Evolutionary conservation across 2,888 invertebrate genomes (phyloP).

Genomic region (Eulithis prunata): DNA sequence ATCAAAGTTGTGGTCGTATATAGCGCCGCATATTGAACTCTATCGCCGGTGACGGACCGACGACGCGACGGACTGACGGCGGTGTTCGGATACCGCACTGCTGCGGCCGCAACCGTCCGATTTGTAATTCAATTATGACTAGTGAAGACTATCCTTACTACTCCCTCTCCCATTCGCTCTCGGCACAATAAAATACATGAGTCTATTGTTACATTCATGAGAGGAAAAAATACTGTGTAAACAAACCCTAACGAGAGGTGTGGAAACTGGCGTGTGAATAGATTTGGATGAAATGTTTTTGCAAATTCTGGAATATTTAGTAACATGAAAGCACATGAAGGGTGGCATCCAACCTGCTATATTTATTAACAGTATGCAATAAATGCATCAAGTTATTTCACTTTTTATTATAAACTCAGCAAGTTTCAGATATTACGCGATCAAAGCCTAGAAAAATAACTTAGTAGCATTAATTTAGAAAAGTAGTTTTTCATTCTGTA

Average conservation of each 20-base stretch:
- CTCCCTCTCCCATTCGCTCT: conserved; percentile 38
- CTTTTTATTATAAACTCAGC: no score
- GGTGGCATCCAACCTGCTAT: no score
- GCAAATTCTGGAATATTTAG: conserved; percentile 1
- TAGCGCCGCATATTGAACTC: conserved; percentile 53
- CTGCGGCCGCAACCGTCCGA: conserved; percentile 23
- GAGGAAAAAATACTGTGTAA: conserved; percentile 52
- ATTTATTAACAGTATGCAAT: no score
- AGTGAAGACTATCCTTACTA: conserved; percentile 46
- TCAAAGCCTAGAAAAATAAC: no score
- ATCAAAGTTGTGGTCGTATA: conserved; percentile 55
- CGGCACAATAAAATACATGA: conserved; percentile 63
- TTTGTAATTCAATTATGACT: conserved; percentile 62
- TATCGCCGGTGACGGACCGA: conserved; percentile 31
- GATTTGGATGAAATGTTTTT: conserved; percentile 16
- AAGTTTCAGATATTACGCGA: no score
- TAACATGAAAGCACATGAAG: background rate
- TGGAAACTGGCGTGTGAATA: conserved; percentile 27
- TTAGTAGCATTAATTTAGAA: no score
- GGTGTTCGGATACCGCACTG: conserved; percentile 45
- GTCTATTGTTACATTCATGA: conserved; percentile 62
- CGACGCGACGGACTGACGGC: conserved; percentile 39
- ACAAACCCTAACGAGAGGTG: conserved; percentile 41
- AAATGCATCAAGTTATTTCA: no score
- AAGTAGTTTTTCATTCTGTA: no score